phyloP scores from a whole-genome alignment of 2,797 vertebrate species.

The Chelonia mydas region DNA sequence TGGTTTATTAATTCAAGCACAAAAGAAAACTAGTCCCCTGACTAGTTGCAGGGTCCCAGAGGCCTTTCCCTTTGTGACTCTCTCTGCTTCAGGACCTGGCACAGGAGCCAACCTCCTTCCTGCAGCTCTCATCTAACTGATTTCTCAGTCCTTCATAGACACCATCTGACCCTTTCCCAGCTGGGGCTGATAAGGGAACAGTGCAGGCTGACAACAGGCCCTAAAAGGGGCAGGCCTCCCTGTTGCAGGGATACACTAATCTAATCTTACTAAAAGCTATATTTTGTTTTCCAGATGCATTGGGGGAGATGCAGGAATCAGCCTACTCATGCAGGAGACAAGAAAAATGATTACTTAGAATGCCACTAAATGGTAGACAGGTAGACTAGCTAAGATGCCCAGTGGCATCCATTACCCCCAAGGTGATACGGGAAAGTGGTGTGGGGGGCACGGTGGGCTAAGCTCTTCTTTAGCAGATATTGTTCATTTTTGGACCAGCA shows the following conservation, averaged over 20 bases:
- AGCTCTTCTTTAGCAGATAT: neutral
- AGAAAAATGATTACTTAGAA: neutral
- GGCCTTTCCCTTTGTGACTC: neutral
- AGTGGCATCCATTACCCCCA: neutral
- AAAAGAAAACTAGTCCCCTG: neutral
- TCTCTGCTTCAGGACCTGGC: neutral
- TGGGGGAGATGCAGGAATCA: accelerated
- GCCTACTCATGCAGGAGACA: neutral
- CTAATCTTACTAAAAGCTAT: neutral
- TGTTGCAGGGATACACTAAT: neutral
- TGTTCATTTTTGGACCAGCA: neutral
- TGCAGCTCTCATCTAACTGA: neutral
- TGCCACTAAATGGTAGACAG: accelerated
- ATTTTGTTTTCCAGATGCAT: neutral
- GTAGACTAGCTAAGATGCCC: neutral
- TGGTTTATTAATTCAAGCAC: neutral
- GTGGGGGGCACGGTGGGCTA: neutral
- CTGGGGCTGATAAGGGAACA: neutral
- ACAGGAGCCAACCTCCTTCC: neutral
- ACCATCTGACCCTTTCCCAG: neutral
- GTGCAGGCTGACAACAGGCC: neutral
- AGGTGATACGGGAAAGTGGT: neutral
- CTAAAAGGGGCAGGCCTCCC: neutral
- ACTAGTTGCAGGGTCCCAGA: neutral
- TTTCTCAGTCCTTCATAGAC: neutral